Evolutionary conservation across 2,797 vertebrate genomes (phyloP).

Genomic region (Hemitrygon akajei): DNA sequence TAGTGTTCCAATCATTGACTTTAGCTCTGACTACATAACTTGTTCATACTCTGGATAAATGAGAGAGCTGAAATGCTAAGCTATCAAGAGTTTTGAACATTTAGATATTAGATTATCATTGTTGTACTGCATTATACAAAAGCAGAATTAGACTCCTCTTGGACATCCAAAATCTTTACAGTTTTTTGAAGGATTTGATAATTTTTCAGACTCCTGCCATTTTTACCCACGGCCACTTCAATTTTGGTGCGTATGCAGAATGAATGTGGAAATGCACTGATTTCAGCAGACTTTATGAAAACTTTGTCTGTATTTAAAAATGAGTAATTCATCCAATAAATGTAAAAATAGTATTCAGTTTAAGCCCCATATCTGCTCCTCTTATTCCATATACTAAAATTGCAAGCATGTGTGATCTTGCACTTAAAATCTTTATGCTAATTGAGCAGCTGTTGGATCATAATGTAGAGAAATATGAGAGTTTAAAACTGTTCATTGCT

Average conservation of each 20-base stretch:
- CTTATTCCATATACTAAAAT: not conserved
- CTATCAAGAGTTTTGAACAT: too few relatives aligned
- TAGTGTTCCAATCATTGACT: too few relatives aligned
- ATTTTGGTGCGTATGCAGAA: not conserved
- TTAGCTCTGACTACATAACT: too few relatives aligned
- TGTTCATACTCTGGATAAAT: too few relatives aligned
- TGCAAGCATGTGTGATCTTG: not conserved
- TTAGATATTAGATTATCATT: too few relatives aligned
- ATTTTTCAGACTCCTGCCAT: not conserved
- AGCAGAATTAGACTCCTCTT: not conserved
- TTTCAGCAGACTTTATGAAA: not conserved
- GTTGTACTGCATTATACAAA: not conserved
- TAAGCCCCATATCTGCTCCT: not conserved
- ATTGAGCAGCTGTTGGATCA: not conserved
- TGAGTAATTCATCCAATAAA: not conserved
- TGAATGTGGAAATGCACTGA: not conserved
- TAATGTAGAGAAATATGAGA: not conserved
- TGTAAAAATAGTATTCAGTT: not conserved
- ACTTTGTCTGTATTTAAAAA: not conserved
- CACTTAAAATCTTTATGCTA: not conserved
- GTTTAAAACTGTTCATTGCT: not conserved
- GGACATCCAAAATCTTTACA: not conserved
- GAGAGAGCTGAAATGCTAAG: too few relatives aligned
- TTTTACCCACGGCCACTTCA: too few relatives aligned
- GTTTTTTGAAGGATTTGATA: not conserved